Evolutionary conservation across 92 coral and sea anemone genomes (phyloP).

Genomic region (Epizoanthus stellaris): DNA sequence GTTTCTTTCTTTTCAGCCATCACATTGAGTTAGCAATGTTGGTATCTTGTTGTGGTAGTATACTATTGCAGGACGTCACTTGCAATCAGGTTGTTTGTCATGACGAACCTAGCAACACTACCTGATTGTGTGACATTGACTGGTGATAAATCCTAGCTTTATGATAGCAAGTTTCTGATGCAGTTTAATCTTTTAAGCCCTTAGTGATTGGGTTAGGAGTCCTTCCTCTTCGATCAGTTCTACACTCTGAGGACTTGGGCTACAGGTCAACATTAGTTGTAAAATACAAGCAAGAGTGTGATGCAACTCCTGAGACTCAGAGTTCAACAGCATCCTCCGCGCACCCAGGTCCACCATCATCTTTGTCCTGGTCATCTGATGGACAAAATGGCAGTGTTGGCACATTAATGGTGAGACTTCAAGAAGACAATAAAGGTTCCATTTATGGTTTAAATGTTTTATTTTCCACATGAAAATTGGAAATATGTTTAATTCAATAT

Average conservation of each 20-base stretch:
- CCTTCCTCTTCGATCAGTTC: slow-evolving; percentile 72
- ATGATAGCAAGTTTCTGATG: not conserved
- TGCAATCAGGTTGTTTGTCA: too few relatives aligned
- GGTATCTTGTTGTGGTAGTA: too few relatives aligned
- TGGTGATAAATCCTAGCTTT: not conserved
- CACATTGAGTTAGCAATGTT: too few relatives aligned
- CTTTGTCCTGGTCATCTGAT: slow-evolving; percentile 17
- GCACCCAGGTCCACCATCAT: slow-evolving; percentile 6
- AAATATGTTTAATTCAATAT: too few relatives aligned
- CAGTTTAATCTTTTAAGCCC: slow-evolving; percentile 64
- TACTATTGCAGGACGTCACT: too few relatives aligned
- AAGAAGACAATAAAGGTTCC: not conserved
- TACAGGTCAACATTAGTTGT: slow-evolving; percentile 59
- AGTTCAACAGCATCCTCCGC: slow-evolving; percentile 8
- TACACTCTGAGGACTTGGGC: slow-evolving; percentile 73
- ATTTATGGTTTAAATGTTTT: not conserved
- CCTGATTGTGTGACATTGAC: not conserved
- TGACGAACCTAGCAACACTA: not conserved
- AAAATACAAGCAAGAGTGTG: slow-evolving; percentile 31
- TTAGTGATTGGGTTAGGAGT: slow-evolving; percentile 74
- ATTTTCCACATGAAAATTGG: not conserved
- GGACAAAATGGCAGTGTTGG: slow-evolving; percentile 28
- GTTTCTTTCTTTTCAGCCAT: not conserved
- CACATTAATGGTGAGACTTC: slow-evolving; percentile 47
- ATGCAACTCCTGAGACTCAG: not conserved